These are phyloP conservation scores for Amblyjoppa fuscipennis DNA, from an alignment of 2,888 invertebrate genomes.

Conservation along the genomic window DNA sequence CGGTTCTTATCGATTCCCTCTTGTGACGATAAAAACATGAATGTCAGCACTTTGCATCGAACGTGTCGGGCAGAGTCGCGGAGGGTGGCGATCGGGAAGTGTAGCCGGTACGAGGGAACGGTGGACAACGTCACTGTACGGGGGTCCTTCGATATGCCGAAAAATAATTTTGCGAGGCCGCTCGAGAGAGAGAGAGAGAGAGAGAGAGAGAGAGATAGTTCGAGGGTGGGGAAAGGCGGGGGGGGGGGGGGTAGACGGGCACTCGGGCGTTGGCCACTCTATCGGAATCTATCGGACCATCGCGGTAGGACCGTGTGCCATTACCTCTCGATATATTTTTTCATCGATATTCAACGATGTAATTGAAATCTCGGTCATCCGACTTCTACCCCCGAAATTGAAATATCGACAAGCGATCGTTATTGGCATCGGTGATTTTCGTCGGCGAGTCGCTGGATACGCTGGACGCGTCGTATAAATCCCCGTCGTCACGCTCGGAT, in stretches of 20 bases:
- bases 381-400: conserved; percentile 42
- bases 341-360: conserved; percentile 52
- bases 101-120: not conserved
- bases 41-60: conserved; percentile 37
- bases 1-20: conserved; percentile 27
- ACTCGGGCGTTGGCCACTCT: conserved; percentile 34
- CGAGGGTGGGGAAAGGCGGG: too few species aligned
- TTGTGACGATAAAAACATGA: conserved; percentile 44
- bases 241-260: not conserved
- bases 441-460: conserved; percentile 6
- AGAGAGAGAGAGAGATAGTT: too few species aligned
- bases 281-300: conserved; percentile 42
- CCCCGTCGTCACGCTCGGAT: too few species aligned
- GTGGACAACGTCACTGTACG: conserved; percentile 24
- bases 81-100: conserved; percentile 11
- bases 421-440: conserved; percentile 43
- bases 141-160: conserved; percentile 40
- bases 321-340: conserved; percentile 51
- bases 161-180: conserved; percentile 28
- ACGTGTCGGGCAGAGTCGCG: not conserved
- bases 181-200: not conserved
- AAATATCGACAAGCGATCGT: conserved; percentile 49
- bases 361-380: conserved; percentile 52
- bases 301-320: conserved; percentile 24
- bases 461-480: not conserved